Base-by-base conservation (phyloP, 1,140 invertebrate genomes). In the Philopotamus ludificatus region DNA sequence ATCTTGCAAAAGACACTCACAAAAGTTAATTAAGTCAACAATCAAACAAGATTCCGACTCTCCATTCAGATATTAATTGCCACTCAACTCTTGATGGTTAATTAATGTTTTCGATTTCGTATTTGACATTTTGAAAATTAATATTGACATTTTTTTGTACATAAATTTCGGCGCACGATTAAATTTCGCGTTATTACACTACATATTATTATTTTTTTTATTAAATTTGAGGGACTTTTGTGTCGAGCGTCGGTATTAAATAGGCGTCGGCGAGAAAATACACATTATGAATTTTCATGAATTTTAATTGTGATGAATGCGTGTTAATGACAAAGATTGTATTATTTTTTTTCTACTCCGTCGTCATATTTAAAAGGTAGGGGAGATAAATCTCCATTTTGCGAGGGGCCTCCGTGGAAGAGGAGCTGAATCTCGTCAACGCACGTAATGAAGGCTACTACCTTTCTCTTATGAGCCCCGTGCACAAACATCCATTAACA, bases 401-500 rank as follows among this genome's bases (percentile, higher is more conserved):
- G 45, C 23, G 39, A 12, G 22, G n/a, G n/a, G 28, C 21, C 8
- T 50, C 12, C 9, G 44, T 16, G 1, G 60, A 15, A 10, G 39
- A 39, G 45, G 39, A 23, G 23, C 21, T 25, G 20, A 50, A 45
- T 60, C 61, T 64, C 63, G 41, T 60, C 57, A 64, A 63, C 59
- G 16, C 7, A 39, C 49, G 28, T 23, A 60, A 55, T 42, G 50
- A 54, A 42, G 20, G 51, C 59, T 49, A 58, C 60, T 21, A 34
- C 41, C 20, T 58, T 25, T 58, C 54, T 58, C 54, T 53, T 53
- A 39, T 55, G 58, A 66, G 58, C 41, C 61, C 55, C 55, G 49
- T 59, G 57, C 54, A 58, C 62, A 65, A 65, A 68, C 67, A 68
- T 68, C 67, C 67, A 68, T 68, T 68, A 68, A 68, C 67, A 65